Base-by-base conservation (phyloP, 1,140 invertebrate species). In the Heterodera schachtii region DNA sequence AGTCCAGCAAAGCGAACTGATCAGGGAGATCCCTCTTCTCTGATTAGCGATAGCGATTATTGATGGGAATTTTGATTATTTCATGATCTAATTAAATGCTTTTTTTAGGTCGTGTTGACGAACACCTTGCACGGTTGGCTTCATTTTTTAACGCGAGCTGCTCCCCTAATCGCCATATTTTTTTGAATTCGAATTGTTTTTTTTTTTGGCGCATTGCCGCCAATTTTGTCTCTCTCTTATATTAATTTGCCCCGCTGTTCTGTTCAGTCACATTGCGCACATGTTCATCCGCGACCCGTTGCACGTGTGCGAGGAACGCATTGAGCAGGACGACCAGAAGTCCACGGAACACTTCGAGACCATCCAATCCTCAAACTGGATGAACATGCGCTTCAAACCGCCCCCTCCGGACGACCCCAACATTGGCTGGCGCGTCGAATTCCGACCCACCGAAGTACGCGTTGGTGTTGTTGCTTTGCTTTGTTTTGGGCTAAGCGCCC, bases 351-450 rank as follows among this genome's bases (percentile, higher is more conserved):
- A 99, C 91, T 99, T 99, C 92, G 98, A 99, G 92, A 95, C 88
- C 90, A 98, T 99, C 86, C 98, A 99, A 91, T 98, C 97, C 0
- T 99, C 98, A 7, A 99, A 99, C 92, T 99, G 98, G 98, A 97
- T 99, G 92, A 98, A 97, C 9, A 98, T 99, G 97, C 93, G 98
- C 21, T 99, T 99, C 57, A 86, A 86, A 91, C 96, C 96, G 70
- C 97, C 98, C 79, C 91, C 91, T 16, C 95, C 95, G 8, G 88
- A 89, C 83, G 75, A 86, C 41, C 94, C 95, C 1, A 94, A 96
- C 89, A 97, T 95, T 13, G 93, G 98, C 21, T 99, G 98, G 98
- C 92, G 98, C 83, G 98, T 99, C 3, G 98, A 99, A 92, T 99
- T 99, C 91, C 93, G 98, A 70, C 97, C 98, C 57, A 98, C 96